Evolutionary conservation across 2,888 invertebrate genomes (phyloP), one percentile per base, ranked within the genome.

Genomic region (Amphipyra berbera): DNA sequence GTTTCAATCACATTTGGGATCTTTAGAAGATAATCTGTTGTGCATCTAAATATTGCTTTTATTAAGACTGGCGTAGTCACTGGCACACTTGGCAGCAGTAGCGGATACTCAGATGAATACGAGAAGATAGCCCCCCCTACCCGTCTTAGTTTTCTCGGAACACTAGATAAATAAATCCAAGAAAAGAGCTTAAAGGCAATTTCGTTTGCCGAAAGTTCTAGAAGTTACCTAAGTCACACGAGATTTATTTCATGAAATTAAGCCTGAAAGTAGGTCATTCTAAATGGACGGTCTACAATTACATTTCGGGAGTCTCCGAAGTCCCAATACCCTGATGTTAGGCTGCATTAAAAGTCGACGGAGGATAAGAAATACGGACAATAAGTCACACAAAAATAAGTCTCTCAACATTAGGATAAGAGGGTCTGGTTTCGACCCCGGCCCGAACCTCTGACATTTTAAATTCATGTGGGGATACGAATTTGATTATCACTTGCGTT

Each of bases 221-320:
- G 44, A 52, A 50, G 55, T 55, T 61, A 50, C 41, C 54, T 41
- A 50, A 66, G 62, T 13, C 44, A 53, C 68, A 57, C 30, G 49
- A 68, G 59, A 68, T 64, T 68, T 59, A 68, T 68, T 64, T 59
- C 13, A 15, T 59, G 38, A 50, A 54, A 64, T 68, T 68, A 68
- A 42, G 15, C 42, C 40, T 35, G 59, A 50, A 68, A 59, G 49
- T 68, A 15, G 64, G 68, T 64, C 68, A 68, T 40, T 46, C 14
- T 15, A 14, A 47, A 35, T 63, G 15, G 62, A n/a, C 38, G 42
- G 44, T 40, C 62, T 41, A 42, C 30, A 38, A 42, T 60, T 49
- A 50, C 67, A 61, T 54, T 30, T 35, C 6, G 0, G 15, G 14
- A 12, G 9, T 40, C 30, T 44, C 44, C 41, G 14, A 46, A 35